Evolutionary conservation across 2,888 invertebrate genomes (phyloP), one percentile per base, ranked within the genome.

Genomic region (Pogonocherus hispidulus): DNA sequence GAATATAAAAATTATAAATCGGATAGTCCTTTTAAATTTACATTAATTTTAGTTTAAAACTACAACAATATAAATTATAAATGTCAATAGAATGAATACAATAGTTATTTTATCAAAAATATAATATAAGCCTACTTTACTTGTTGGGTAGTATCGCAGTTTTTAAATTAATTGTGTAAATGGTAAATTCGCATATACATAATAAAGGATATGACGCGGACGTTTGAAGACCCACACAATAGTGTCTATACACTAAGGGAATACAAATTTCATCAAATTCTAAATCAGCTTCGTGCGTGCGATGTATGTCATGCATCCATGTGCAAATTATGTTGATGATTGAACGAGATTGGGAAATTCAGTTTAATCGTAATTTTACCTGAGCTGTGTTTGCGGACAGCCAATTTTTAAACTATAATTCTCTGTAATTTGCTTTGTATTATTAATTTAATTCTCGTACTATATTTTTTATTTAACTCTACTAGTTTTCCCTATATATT

Each of bases 311-410:
- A 52, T 52, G 52, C 16, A 52, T 52, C 52, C 52, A 52, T 52
- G 32, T 52, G 52, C 32, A 52, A 52, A 32, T 32, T 52, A 52
- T 52, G 52, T 32, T 52, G 22, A 52, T 52, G 16, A 52, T 52
- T 18, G 20, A 32, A 52, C 52, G 16, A 32, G 32, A 32, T 32
- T 52, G 32, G 52, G 52, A 52, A 52, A 52, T 32, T 27, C 22
- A 52, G 32, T 52, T 52, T 52, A 32, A 32, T 8, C 32, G 11
- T 14, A 11, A 32, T 27, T 52, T 52, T 52, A 32, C 52, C 16
- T 23, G 16, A 27, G 4, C 16, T 19, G 32, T 52, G 5, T 32
- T 32, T 32, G 16, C 32, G 9, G 18, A 52, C 32, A 19, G 9
- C 19, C 6, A 32, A 2, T 9, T 32, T 32, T 32, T 11, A 32